Percentiles rank a stretch among this genome's conserved stretches.
Conservation (phyloP, 2,113 vertebrate species). For the Aviceda subcristata region DNA sequence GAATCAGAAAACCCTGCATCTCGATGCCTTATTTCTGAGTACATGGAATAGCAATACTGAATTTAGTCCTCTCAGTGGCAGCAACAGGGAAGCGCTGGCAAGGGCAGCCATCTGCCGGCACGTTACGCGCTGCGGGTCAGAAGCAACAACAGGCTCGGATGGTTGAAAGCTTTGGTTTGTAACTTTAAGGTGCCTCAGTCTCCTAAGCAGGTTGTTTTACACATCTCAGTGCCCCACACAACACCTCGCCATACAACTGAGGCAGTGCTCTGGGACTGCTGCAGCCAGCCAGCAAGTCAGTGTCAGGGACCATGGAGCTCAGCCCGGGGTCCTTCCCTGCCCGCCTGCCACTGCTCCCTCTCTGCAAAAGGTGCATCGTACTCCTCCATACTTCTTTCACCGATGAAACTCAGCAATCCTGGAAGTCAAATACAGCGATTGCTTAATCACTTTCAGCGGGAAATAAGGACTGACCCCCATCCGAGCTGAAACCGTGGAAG, state of each 20-base stretch:
- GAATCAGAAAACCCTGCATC: neutral
- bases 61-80: neutral
- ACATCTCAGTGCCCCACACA: neutral
- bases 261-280: neutral
- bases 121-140: rapidly evolving
- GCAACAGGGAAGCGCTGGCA: neutral
- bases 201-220: neutral
- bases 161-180: neutral
- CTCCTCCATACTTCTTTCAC: neutral
- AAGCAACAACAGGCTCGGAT: neutral
- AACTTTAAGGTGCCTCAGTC: neutral
- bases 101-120: neutral
- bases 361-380: neutral
- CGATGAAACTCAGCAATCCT: neutral
- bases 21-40: neutral
- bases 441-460: neutral
- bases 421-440: neutral
- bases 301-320: neutral
- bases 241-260: neutral
- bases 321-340: neutral
- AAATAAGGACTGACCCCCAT: neutral
- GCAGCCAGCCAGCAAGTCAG: neutral
- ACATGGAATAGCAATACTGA: neutral
- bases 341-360: rapidly evolving
- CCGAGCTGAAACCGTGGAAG: neutral